Evolutionary conservation across 1,140 invertebrate species (phyloP).

Genomic region (Holcopasites calliopsidis): DNA sequence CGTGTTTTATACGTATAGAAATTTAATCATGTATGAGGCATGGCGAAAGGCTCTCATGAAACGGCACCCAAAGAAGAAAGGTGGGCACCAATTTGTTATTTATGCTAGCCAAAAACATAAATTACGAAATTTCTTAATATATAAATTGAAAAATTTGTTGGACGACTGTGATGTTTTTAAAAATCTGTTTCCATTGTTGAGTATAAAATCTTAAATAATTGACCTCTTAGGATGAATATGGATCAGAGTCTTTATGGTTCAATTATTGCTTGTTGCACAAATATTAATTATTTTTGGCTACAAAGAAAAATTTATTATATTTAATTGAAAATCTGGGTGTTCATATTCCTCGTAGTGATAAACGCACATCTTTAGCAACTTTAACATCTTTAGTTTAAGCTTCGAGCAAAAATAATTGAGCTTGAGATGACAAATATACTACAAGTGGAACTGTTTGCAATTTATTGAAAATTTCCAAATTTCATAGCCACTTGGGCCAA

Average conservation of each 20-base stretch:
- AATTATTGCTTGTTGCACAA: too few relatives aligned
- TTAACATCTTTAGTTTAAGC: neutral
- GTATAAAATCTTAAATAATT: too few relatives aligned
- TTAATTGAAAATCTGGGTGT: too few relatives aligned
- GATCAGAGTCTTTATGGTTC: too few relatives aligned
- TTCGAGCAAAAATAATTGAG: neutral
- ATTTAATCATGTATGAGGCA: neutral
- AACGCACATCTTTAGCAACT: neutral
- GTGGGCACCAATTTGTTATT: neutral
- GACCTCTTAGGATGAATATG: too few relatives aligned
- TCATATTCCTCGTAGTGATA: neutral
- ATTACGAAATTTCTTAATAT: too few relatives aligned
- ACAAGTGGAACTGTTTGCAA: neutral
- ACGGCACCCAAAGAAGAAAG: neutral
- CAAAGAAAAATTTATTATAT: too few relatives aligned
- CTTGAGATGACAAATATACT: neutral
- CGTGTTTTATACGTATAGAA: neutral
- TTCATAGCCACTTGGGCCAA: neutral
- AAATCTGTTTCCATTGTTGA: neutral
- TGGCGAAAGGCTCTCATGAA: neutral
- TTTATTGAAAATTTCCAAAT: neutral
- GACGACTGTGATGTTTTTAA: too few relatives aligned
- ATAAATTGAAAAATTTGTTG: too few relatives aligned
- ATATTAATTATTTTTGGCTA: too few relatives aligned
- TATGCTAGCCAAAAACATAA: too few relatives aligned